phyloP scores from a whole-genome alignment of 1,140 invertebrate species.

The Planococcus citri region DNA sequence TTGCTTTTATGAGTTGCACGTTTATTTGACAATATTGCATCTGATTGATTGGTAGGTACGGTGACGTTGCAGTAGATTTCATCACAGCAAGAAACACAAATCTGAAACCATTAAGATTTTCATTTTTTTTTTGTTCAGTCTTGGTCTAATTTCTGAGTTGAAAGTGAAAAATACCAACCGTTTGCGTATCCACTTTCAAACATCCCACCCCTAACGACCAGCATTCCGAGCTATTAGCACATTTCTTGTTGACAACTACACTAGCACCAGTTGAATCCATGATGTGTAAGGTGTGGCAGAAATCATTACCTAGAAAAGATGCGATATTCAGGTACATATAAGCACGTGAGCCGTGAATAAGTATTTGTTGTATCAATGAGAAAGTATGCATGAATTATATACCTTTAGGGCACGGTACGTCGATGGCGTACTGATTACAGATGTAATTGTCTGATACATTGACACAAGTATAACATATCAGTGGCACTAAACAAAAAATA shows the following conservation, averaged over 20 bases:
- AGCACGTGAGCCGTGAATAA: neutral
- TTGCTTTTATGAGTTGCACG: constrained; percentile 23
- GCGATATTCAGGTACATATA: neutral
- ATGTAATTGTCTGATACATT: constrained; percentile 53
- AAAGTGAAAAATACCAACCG: constrained; percentile 32
- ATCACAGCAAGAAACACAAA: constrained; percentile 52
- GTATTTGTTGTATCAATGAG: too few relatives aligned
- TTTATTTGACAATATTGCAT: constrained; percentile 37
- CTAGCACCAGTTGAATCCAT: constrained; percentile 48
- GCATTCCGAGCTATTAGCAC: constrained; percentile 45
- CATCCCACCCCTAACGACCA: constrained; percentile 47
- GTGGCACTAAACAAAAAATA: constrained; percentile 21
- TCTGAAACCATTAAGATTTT: constrained; percentile 34
- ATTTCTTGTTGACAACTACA: constrained; percentile 51
- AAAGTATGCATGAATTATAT: too few relatives aligned
- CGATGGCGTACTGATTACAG: constrained; percentile 52
- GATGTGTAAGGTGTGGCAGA: constrained; percentile 50
- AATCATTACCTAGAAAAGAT: constrained; percentile 38
- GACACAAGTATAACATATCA: constrained; percentile 53
- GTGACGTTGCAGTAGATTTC: constrained; percentile 51
- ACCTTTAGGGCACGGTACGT: constrained; percentile 46
- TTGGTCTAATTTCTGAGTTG: neutral
- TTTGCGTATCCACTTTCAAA: constrained; percentile 47
- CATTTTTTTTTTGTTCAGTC: neutral
- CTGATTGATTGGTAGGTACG: constrained; percentile 45